Evolutionary conservation across 2,113 vertebrate genomes (phyloP), one percentile per base, ranked within the genome.

Genomic region (Upupa epops): DNA sequence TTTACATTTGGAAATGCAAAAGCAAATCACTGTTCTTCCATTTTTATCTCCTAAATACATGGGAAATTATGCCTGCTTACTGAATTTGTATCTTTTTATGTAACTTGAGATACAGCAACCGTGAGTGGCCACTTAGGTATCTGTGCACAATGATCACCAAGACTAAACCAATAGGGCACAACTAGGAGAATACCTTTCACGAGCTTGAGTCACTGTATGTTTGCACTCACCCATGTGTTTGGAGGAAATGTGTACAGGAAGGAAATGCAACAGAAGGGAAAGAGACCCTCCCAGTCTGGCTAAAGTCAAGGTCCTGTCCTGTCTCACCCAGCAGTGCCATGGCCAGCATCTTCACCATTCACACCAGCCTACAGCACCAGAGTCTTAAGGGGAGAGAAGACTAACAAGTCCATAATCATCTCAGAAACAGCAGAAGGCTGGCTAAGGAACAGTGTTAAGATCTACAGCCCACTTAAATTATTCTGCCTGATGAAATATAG

Each of bases 271-370:
- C 3, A 42, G 3, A 60, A 55, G 34, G 5, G 13, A 31, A 64
- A 17, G 26, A 59, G 13, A 76, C 17, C 4, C 2, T 1, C 21
- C 13, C 28, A 10, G 18, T 8, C 48, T 32, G 42, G 51, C 25
- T 26, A 31, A 49, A 83, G 28, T 3, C 8, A 2, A 37, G 17
- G 14, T 3, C 7, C n/a, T 2, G 0, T 10, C 6, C 40, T 8
- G 4, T 28, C 31, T 3, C 28, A 37, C 8, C 15, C 49, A 52
- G 5, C 24, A 61, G 29, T 20, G 28, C 25, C 22, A 32, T 26
- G 17, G 42, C 54, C 36, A 58, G 15, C 8, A 8, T 17, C n/a
- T 2, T 21, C 9, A 4, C 12, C 34, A n/a, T 61, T 37, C n/a
- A 25, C n/a, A n/a, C n/a, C n/a, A n/a, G n/a, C n/a, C n/a, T n/a